Base-by-base conservation (phyloP, 2,113 vertebrate species). In the Melanerpes aurifrons region DNA sequence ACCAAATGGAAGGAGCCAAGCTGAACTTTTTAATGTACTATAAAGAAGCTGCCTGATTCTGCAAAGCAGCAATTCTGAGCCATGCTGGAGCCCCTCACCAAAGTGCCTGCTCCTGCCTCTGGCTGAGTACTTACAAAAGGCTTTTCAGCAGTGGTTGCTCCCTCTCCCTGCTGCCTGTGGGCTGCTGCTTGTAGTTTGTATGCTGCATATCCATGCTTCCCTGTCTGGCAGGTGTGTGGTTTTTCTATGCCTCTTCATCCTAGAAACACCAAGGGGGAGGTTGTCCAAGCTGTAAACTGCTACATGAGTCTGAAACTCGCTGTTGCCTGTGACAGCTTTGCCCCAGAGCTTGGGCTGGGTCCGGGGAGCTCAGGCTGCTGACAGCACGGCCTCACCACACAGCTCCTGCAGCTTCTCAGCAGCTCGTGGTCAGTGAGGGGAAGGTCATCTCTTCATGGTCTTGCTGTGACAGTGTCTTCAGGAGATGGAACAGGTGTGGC, bases 271-370 rank as follows among this genome's bases (percentile, higher is more conserved):
- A 3, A 0, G 6, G 16, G 20, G 40, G 61, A 59, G 12, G 26
- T 31, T 77, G 70, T 40, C 31, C 1, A 4, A 57, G 31, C 11
- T 47, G 63, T 45, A 15, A 76, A 5, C 7, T 73, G 12, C 26
- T 37, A 8, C 0, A 0, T 2, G 8, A 66, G 15, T 37, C 21
- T 6, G 8, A 58, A 59, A 19, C 28, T 15, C 4, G 1, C 25
- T 8, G 11, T 20, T 32, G 28, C 13, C 71, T 37, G 37, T 43
- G 45, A 25, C 71, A 71, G 68, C 45, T 77, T 80, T 70, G 64
- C 15, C n/a, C 29, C 45, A 14, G 71, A 15, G 43, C 22, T 35
- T 0, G 1, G 22, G 1, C 6, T 25, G 11, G 16, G 9, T 25
- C 54, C 29, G 0, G 8, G 78, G 48, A 71, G 35, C 45, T 58